Evolutionary conservation across 2,113 vertebrate genomes (phyloP).

Genomic region (Zonotrichia leucophrys): DNA sequence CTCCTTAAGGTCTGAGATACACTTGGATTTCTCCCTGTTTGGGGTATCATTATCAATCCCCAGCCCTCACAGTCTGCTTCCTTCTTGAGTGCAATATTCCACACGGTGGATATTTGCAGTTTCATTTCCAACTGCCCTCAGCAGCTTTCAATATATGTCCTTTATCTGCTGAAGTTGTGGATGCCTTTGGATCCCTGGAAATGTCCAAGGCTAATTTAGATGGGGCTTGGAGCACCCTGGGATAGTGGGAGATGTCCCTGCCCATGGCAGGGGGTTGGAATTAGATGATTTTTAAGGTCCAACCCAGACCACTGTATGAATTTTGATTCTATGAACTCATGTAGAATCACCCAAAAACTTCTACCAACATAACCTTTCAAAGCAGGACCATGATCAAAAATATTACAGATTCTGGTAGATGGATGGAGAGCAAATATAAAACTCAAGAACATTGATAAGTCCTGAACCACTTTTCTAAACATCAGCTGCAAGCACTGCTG

Average conservation of each 20-base stretch:
- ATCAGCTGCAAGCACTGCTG: not conserved
- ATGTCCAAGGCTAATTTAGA: not conserved
- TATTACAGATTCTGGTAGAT: not conserved
- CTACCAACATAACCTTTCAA: not conserved
- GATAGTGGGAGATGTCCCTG: not conserved
- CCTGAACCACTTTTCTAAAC: not conserved
- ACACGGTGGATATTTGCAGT: accelerated
- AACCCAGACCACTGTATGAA: not conserved
- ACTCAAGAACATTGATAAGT: not conserved
- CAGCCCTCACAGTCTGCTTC: not conserved
- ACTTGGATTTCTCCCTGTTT: not conserved
- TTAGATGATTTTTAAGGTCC: not conserved
- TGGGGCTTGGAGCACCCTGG: not conserved
- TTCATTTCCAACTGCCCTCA: not conserved
- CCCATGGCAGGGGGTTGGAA: not conserved
- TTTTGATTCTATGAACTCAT: not conserved
- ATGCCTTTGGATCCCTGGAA: not conserved
- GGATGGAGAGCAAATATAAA: not conserved
- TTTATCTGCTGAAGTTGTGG: not conserved
- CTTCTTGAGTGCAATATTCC: not conserved
- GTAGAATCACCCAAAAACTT: not conserved
- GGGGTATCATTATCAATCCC: not conserved
- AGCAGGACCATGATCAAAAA: not conserved
- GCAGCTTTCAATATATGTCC: not conserved
- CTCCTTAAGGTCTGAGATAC: not conserved